Evolutionary conservation across 2,113 vertebrate species (phyloP).

Genomic region (Pagrus major): DNA sequence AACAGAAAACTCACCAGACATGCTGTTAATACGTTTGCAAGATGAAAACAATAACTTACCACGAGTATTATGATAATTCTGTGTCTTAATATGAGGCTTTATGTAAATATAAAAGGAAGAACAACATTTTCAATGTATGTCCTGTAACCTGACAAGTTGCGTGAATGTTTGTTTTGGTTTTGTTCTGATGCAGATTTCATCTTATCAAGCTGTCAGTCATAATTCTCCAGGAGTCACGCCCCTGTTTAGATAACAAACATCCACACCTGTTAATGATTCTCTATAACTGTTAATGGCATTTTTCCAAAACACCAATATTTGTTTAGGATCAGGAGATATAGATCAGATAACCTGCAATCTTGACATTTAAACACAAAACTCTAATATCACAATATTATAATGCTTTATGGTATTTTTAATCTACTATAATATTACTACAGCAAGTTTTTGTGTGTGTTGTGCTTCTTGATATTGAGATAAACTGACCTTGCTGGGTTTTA

Average conservation of each 20-base stretch:
- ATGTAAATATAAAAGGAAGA: too few species aligned
- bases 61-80: too few species aligned
- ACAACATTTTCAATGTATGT: too few species aligned
- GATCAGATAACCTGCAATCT: background rate
- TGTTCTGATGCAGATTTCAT: background rate
- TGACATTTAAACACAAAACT: background rate
- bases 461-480: background rate
- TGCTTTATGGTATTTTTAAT: background rate
- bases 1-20: background rate
- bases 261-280: background rate
- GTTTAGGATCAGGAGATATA: background rate
- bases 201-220: background rate
- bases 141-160: background rate
- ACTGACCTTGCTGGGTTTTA: background rate
- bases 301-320: background rate
- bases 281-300: background rate
- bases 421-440: background rate
- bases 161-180: slow-evolving; percentile 10
- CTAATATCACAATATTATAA: background rate
- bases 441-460: background rate
- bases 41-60: too few species aligned
- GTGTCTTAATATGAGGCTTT: too few species aligned
- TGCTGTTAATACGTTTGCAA: too few species aligned
- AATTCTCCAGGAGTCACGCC: background rate
- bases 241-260: slow-evolving; percentile 1